phyloP scores from a whole-genome alignment of 2,888 invertebrate species.

The Eristalis pertinax region DNA sequence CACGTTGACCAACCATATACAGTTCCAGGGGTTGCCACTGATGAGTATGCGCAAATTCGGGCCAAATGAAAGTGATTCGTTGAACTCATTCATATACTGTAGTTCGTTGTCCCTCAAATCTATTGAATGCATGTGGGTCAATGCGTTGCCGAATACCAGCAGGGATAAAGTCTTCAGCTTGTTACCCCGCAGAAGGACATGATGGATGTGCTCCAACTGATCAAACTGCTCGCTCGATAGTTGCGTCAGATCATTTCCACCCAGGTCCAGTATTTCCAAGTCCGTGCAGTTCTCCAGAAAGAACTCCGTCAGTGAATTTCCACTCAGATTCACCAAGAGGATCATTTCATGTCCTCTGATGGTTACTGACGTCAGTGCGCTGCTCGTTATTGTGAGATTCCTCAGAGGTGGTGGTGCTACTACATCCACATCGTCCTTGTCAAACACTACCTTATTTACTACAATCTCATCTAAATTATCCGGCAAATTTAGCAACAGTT shows the following conservation, averaged over 20 bases:
- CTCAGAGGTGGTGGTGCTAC: conserved; percentile 71
- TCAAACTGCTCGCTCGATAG: conserved; percentile 70
- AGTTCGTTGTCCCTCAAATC: conserved; percentile 75
- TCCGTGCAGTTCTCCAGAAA: conserved; percentile 72
- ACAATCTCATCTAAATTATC: conserved; percentile 73
- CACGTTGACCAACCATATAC: conserved; percentile 78
- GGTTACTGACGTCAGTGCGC: conserved; percentile 74
- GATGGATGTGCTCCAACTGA: conserved; percentile 69
- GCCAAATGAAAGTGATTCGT: conserved; percentile 14
- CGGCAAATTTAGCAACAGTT: conserved; percentile 74
- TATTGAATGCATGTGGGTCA: conserved; percentile 74
- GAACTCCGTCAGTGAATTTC: conserved; percentile 75
- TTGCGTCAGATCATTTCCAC: conserved; percentile 75
- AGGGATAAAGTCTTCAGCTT: conserved; percentile 73
- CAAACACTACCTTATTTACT: conserved; percentile 74
- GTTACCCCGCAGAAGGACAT: conserved; percentile 75
- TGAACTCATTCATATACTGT: conserved; percentile 51
- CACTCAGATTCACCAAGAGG: conserved; percentile 76
- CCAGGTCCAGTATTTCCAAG: conserved; percentile 75
- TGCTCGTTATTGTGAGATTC: conserved; percentile 75
- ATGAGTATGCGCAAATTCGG: conserved; percentile 75
- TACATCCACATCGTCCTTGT: conserved; percentile 65
- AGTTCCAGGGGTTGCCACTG: conserved; percentile 80
- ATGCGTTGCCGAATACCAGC: conserved; percentile 38
- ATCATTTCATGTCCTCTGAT: conserved; percentile 50